These are phyloP conservation scores for Enteromius thamalakanensis DNA, from an alignment of 2,797 vertebrate genomes.

Conservation along the genomic window DNA sequence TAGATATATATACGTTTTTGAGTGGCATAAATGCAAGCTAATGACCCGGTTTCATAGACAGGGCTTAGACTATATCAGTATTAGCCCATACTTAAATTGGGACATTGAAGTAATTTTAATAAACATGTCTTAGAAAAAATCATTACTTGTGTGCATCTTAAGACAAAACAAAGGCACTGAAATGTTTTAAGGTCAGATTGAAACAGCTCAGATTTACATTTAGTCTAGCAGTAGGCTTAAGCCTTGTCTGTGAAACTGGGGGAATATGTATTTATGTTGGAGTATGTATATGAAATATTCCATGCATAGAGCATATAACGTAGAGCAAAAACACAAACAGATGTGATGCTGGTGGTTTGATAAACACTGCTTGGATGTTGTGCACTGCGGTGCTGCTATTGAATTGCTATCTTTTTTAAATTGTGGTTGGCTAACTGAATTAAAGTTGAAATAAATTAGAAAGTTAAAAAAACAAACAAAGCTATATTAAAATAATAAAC, in stretches of 20 bases:
- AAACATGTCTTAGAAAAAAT: too few relatives aligned
- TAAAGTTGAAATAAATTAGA: neutral
- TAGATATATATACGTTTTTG: neutral
- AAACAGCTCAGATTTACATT: too few relatives aligned
- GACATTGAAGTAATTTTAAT: too few relatives aligned
- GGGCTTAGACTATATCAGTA: too few relatives aligned
- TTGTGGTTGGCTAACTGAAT: neutral
- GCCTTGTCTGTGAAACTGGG: too few relatives aligned
- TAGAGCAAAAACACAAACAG: neutral
- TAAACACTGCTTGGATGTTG: neutral
- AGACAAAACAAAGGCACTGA: too few relatives aligned
- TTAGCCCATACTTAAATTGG: too few relatives aligned
- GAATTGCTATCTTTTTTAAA: neutral
- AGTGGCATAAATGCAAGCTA: neutral
- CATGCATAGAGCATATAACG: neutral
- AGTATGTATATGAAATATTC: neutral
- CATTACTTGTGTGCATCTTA: too few relatives aligned
- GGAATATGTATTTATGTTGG: neutral
- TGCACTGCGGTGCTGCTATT: neutral
- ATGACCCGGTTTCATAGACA: too few relatives aligned
- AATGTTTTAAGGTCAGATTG: too few relatives aligned
- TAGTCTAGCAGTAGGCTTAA: too few relatives aligned
- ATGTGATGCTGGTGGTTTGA: neutral
- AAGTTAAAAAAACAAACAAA: neutral
- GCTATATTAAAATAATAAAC: neutral